A percentile compares a stretch with the other conserved stretches of the same genome.
phyloP scores from a whole-genome alignment of 2,113 vertebrate species.

The Grallaria varia region DNA sequence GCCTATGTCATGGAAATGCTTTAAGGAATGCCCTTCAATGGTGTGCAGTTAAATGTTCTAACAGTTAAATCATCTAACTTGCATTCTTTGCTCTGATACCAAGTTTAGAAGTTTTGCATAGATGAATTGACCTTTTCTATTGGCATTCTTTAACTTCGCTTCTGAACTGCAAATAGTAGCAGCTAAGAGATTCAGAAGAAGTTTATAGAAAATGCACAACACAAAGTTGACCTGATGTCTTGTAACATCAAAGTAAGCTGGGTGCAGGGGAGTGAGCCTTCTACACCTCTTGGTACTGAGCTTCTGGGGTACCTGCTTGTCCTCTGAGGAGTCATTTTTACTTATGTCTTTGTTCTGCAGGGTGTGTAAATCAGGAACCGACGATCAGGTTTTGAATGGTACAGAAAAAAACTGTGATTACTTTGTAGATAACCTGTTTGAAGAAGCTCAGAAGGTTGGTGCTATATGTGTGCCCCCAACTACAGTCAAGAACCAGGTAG shows the following conservation, averaged over 20 bases:
- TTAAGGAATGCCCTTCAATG: neutral
- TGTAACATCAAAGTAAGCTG: neutral
- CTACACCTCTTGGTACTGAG: neutral
- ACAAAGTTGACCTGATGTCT: neutral
- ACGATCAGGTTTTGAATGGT: conserved; percentile 16
- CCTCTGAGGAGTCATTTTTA: neutral
- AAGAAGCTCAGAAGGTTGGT: conserved; percentile 74
- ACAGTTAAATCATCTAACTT: neutral
- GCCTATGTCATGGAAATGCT: accelerated
- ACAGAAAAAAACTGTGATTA: conserved; percentile 58
- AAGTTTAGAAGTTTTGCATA: neutral
- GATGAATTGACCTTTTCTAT: neutral
- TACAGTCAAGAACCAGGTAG: conserved; percentile 72
- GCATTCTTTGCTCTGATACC: neutral
- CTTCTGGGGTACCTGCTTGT: neutral
- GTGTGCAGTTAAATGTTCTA: neutral
- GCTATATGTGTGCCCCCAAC: conserved; percentile 53
- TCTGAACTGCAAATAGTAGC: neutral
- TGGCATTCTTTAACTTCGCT: neutral
- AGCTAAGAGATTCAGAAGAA: neutral
- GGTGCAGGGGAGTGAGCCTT: neutral
- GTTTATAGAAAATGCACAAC: neutral
- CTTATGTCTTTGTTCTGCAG: conserved; percentile 26
- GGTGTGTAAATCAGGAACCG: conserved; percentile 64
- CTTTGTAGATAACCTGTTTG: conserved; percentile 75